phyloP scores from a whole-genome alignment of 2,113 vertebrate genomes.

The Piaya cayana region DNA sequence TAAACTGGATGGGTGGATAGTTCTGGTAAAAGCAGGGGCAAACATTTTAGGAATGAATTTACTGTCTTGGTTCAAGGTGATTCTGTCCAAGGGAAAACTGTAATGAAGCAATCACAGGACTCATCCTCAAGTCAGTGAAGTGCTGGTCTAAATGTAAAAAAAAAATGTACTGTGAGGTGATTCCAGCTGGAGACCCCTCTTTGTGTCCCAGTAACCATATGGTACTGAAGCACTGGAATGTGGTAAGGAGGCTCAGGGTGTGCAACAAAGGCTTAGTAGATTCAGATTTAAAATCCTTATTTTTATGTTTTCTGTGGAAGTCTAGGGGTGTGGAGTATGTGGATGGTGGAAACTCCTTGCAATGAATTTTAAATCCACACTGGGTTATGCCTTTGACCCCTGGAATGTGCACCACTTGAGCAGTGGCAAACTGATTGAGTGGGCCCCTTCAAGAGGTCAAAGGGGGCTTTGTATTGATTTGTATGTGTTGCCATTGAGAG shows the following conservation, averaged over 20 bases:
- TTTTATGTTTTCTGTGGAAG: background rate
- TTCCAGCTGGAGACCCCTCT: background rate
- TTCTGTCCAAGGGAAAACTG: background rate
- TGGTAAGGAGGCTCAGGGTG: background rate
- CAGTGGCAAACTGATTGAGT: background rate
- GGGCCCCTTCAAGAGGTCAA: background rate
- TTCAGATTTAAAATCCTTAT: background rate
- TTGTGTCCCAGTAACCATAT: rapidly evolving
- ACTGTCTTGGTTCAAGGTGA: background rate
- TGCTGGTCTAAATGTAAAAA: background rate
- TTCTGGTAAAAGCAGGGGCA: background rate
- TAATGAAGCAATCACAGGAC: background rate
- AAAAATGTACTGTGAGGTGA: background rate
- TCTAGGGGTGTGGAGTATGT: background rate
- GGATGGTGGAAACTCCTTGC: background rate
- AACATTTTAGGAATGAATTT: background rate
- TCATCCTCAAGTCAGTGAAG: background rate
- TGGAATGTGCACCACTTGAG: background rate
- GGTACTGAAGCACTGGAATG: background rate
- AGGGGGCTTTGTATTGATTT: background rate
- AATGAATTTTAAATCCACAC: background rate
- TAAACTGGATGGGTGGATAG: background rate
- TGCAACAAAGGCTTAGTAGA: background rate
- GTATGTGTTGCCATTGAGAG: background rate
- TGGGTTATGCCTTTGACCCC: background rate